Evolutionary conservation across 2,888 invertebrate species (phyloP).

Genomic region (Clanis bilineata): DNA sequence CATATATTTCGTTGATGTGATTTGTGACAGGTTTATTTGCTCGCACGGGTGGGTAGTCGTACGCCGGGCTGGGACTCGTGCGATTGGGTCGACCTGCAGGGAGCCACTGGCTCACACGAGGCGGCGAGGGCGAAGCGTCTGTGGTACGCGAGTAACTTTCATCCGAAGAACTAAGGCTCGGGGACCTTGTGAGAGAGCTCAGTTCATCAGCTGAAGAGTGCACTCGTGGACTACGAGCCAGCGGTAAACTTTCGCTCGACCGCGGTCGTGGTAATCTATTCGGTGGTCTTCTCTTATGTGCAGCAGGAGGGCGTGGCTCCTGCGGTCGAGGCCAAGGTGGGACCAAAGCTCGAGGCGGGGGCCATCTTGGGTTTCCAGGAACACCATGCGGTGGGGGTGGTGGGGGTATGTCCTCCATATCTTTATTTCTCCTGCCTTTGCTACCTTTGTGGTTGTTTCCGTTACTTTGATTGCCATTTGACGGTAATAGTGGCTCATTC

Average conservation of each 20-base stretch:
- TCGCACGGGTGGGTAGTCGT: constrained; percentile 84
- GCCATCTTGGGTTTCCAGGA: constrained; percentile 63
- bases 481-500: constrained; percentile 82
- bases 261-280: constrained; percentile 83
- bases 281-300: constrained; percentile 66
- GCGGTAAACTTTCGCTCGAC: constrained; percentile 85
- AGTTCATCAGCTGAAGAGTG: constrained; percentile 92
- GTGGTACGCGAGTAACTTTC: constrained; percentile 92
- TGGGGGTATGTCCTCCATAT: constrained; percentile 76
- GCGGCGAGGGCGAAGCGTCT: constrained; percentile 85
- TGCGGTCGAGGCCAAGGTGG: constrained; percentile 85
- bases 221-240: constrained; percentile 82
- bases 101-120: constrained; percentile 79
- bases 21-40: constrained; percentile 60
- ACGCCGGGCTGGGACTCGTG: constrained; percentile 77
- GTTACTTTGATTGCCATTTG: constrained; percentile 62
- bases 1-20: constrained; percentile 66
- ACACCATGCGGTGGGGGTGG: constrained; percentile 83
- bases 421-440: constrained; percentile 73
- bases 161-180: constrained; percentile 92
- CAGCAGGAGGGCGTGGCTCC: constrained; percentile 64
- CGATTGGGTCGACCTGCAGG: constrained; percentile 73
- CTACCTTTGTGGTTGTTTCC: constrained; percentile 71
- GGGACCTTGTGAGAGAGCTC: constrained; percentile 90
- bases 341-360: constrained; percentile 78